Evolutionary conservation across 2,888 invertebrate genomes (phyloP).

Genomic region (Deilephila porcellus): DNA sequence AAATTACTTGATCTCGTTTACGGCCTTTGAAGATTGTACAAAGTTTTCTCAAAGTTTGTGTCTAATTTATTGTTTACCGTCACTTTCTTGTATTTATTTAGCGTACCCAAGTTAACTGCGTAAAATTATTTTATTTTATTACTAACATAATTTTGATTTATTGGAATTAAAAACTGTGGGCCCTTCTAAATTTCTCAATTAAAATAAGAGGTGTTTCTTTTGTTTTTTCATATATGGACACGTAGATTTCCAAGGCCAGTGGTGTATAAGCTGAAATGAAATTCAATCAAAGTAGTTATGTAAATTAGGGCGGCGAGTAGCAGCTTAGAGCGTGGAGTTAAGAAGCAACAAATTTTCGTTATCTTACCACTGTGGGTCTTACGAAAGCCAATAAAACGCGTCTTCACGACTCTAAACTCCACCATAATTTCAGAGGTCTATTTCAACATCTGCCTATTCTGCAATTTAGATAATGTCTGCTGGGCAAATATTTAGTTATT

Average conservation of each 20-base stretch:
- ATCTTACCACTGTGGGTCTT: constrained; percentile 28
- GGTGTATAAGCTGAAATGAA: constrained; percentile 5
- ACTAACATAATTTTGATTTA: constrained; percentile 35
- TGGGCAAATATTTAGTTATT: not conserved
- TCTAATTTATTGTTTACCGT: constrained; percentile 81
- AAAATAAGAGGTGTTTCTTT: no score
- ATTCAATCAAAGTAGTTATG: constrained; percentile 26
- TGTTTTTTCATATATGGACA: not conserved
- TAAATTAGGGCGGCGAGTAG: constrained; percentile 9
- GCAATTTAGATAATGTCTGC: constrained; percentile 15
- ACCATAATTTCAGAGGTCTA: constrained; percentile 28
- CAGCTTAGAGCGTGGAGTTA: constrained; percentile 29
- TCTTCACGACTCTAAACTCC: constrained; percentile 27
- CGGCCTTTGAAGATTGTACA: constrained; percentile 79
- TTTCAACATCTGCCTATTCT: constrained; percentile 23
- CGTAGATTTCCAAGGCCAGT: not conserved
- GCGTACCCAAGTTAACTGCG: constrained; percentile 60
- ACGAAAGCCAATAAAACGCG: constrained; percentile 28
- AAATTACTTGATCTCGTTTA: constrained; percentile 83
- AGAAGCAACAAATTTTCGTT: constrained; percentile 31
- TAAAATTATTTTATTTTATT: constrained; percentile 59
- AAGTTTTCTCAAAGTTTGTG: constrained; percentile 78
- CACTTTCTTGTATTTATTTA: constrained; percentile 74
- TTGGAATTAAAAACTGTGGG: not conserved
- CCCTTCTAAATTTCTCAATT: not conserved